Percentiles rank a stretch among this genome's conserved stretches.
These are phyloP conservation scores for Solea solea DNA, from an alignment of 2,113 vertebrate species.

Conservation along the genomic window DNA sequence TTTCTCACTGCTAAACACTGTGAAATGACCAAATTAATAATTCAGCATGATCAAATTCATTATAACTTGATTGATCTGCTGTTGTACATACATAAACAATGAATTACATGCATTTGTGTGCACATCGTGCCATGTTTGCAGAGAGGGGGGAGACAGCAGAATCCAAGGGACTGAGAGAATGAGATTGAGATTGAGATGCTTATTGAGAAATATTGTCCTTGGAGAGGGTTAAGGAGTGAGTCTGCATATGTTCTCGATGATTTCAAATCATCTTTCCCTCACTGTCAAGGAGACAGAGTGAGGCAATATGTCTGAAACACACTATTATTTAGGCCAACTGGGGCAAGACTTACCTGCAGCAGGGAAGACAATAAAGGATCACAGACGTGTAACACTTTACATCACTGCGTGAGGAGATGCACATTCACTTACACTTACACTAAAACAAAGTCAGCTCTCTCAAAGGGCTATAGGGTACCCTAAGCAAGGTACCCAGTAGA, in stretches of 20 bases:
- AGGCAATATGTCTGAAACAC: constrained; percentile 63
- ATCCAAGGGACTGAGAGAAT: background rate
- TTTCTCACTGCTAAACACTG: constrained; percentile 7
- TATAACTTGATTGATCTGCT: constrained; percentile 22
- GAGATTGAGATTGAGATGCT: too few species aligned
- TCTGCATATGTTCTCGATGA: constrained; percentile 40
- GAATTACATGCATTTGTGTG: constrained; percentile 1
- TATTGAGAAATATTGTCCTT: constrained; percentile 51
- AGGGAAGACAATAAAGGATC: constrained; percentile 30
- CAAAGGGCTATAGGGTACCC: too few species aligned
- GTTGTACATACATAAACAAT: constrained; percentile 3
- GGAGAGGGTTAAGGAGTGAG: constrained; percentile 46
- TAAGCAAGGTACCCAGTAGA: too few species aligned
- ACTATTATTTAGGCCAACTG: constrained; percentile 28
- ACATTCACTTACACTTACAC: too few species aligned
- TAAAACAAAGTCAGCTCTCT: too few species aligned
- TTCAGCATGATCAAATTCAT: background rate
- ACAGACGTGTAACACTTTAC: constrained; percentile 17
- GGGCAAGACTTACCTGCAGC: constrained; percentile 55
- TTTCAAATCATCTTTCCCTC: constrained; percentile 44
- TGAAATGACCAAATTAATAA: constrained; percentile 11
- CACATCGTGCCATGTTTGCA: constrained; percentile 12
- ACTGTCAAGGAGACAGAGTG: constrained; percentile 39
- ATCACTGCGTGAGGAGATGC: background rate
- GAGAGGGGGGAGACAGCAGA: constrained; percentile 21